Conservation (phyloP, 2,113 vertebrate genomes). For the Nyctereutes procyonoides region DNA sequence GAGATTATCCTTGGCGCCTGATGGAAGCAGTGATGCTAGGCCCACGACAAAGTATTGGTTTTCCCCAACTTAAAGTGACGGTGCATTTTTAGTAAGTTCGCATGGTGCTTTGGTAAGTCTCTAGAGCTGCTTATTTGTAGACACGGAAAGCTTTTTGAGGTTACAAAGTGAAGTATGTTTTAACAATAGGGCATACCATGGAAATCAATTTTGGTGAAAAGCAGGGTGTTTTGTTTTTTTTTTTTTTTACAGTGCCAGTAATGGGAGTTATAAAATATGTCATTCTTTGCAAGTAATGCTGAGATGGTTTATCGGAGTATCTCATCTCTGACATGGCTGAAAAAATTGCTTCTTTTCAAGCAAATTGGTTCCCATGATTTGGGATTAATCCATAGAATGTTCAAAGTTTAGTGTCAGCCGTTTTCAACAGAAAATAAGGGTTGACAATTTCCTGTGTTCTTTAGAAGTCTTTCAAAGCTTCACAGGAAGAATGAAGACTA, state of each 20-base stretch:
- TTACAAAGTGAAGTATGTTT: not conserved
- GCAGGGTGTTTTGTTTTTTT: too few relatives aligned
- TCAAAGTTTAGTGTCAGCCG: not conserved
- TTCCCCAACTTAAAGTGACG: not conserved
- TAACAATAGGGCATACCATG: not conserved
- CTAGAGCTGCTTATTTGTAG: not conserved
- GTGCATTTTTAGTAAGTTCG: not conserved
- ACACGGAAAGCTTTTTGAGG: not conserved
- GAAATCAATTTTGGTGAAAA: not conserved
- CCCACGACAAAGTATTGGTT: not conserved
- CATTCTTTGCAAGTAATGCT: not conserved
- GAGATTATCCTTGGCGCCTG: not conserved
- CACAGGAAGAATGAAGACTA: conserved; percentile 55
- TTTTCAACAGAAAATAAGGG: not conserved
- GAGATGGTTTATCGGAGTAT: not conserved
- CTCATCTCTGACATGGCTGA: not conserved
- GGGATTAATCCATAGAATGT: not conserved
- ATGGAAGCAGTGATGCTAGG: not conserved
- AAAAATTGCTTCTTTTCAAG: not conserved
- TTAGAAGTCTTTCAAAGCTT: conserved; percentile 16
- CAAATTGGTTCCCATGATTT: not conserved
- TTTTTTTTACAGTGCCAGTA: not conserved
- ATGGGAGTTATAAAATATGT: not conserved
- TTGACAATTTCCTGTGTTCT: conserved; percentile 43
- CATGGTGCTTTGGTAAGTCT: not conserved